Evolutionary conservation across 2,888 invertebrate species (phyloP).

Genomic region (Sepioteuthis lessoniana): DNA sequence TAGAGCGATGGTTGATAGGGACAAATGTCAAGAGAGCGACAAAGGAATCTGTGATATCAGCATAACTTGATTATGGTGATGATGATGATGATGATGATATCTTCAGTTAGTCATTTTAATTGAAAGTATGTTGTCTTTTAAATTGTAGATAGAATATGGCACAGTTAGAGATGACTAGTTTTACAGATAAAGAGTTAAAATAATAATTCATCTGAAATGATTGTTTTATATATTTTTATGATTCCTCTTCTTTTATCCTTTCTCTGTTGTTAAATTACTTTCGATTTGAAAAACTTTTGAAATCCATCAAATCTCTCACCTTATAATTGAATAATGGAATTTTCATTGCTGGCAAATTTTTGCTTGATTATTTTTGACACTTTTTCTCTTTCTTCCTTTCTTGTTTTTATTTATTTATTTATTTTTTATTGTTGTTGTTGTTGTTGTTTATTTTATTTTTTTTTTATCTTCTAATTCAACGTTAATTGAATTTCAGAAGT

Average conservation of each 20-base stretch:
- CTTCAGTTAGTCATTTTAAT: too few relatives aligned
- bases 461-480: neutral
- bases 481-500: neutral
- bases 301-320: neutral
- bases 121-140: too few relatives aligned
- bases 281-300: neutral
- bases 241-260: neutral
- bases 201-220: neutral
- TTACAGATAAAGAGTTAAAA: neutral
- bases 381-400: neutral
- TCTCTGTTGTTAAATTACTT: neutral
- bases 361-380: neutral
- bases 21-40: too few relatives aligned
- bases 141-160: neutral
- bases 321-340: slow-evolving; percentile 23
- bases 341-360: slow-evolving; percentile 33
- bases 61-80: too few relatives aligned
- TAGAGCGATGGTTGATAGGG: too few relatives aligned
- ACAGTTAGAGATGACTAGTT: neutral
- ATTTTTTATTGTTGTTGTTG: too few relatives aligned
- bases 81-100: too few relatives aligned
- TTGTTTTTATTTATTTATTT: too few relatives aligned
- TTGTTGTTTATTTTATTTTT: too few relatives aligned
- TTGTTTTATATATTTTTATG: neutral
- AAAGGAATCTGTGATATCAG: too few relatives aligned